phyloP scores from a whole-genome alignment of 2,888 invertebrate genomes.

The Apantesis nais region DNA sequence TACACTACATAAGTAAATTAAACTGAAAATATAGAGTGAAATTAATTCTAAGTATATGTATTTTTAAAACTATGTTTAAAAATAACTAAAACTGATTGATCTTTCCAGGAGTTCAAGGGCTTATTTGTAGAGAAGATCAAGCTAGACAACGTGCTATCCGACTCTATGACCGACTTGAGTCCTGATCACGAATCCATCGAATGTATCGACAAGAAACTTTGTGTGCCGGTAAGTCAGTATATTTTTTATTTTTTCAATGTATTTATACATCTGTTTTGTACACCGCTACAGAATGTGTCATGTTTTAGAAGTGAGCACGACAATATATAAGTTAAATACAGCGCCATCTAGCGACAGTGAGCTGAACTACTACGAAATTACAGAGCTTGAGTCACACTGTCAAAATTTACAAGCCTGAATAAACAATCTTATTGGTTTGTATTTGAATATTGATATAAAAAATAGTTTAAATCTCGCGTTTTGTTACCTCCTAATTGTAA shows the following conservation, averaged over 20 bases:
- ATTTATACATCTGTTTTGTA: too few species aligned
- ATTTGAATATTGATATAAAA: too few species aligned
- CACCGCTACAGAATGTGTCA: too few species aligned
- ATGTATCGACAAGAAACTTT: neutral
- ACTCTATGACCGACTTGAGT: neutral
- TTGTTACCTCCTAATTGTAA: too few species aligned
- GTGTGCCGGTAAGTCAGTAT: neutral
- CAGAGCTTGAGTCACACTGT: neutral
- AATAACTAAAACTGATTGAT: neutral
- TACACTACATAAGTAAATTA: too few species aligned
- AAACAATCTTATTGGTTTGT: neutral
- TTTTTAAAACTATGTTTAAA: too few species aligned
- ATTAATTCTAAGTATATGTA: too few species aligned
- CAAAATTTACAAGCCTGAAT: neutral
- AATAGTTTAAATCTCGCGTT: too few species aligned
- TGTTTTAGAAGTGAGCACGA: too few species aligned
- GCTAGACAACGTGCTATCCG: neutral
- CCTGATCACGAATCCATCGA: neutral
- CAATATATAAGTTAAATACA: neutral
- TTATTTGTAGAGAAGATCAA: conserved; percentile 1
- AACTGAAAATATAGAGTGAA: too few species aligned
- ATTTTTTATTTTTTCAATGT: neutral
- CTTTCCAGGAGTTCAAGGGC: conserved; percentile 9
- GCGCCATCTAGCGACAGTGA: neutral
- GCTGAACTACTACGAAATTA: neutral